phyloP scores from a whole-genome alignment of 2,888 invertebrate species.

The Dicycla oo region DNA sequence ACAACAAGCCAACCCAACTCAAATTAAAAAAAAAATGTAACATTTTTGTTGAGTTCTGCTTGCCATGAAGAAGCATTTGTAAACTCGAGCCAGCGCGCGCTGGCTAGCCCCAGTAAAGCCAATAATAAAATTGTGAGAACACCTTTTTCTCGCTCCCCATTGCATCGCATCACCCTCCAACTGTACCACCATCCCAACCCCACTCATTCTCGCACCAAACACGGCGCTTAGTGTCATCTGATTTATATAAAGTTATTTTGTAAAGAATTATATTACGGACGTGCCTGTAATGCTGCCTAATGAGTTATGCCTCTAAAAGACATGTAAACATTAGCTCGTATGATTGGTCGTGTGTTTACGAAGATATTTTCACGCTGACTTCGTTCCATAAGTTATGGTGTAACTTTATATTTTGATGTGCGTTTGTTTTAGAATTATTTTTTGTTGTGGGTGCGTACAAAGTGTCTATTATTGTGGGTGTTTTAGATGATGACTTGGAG shows the following conservation, averaged over 20 bases:
- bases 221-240: slow-evolving; percentile 71
- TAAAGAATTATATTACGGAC: slow-evolving; percentile 68
- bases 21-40: no score
- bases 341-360: slow-evolving; percentile 54
- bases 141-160: not conserved
- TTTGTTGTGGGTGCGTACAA: slow-evolving; percentile 12
- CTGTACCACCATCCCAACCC: slow-evolving; percentile 3
- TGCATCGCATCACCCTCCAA: slow-evolving; percentile 3
- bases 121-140: no score
- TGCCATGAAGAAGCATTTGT: no score
- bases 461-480: not conserved
- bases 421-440: slow-evolving; percentile 39
- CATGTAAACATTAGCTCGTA: slow-evolving; percentile 43
- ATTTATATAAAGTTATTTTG: slow-evolving; percentile 72
- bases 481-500: not conserved
- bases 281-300: slow-evolving; percentile 63
- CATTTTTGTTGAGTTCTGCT: no score
- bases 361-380: slow-evolving; percentile 32
- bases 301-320: slow-evolving; percentile 57
- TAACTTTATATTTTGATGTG: slow-evolving; percentile 41
- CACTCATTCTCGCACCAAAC: slow-evolving; percentile 61
- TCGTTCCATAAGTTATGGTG: slow-evolving; percentile 9
- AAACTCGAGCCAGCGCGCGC: no score
- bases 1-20: no score
- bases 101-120: no score